Percentiles rank a stretch among this genome's conserved stretches.
Evolutionary conservation across 2,888 invertebrate genomes (phyloP).

Genomic region (Hypena proboscidalis): DNA sequence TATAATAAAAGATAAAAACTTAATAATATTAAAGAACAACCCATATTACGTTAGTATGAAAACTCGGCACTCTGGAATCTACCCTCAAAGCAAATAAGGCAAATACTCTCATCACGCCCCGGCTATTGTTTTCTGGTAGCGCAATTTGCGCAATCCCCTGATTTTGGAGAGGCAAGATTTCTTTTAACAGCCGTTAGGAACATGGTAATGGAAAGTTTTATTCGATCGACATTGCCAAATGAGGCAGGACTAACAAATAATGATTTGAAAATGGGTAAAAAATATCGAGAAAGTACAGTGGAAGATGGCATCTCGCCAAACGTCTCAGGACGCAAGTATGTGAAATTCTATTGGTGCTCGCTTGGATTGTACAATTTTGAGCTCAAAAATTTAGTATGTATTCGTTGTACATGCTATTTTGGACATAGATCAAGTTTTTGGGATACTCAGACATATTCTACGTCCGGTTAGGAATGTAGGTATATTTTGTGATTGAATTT

Average conservation of each 20-base stretch:
- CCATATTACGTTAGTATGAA: no score
- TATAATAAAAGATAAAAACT: no score
- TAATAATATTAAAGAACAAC: no score
- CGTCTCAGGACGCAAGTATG: conserved; percentile 2
- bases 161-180: conserved; percentile 4
- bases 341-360: conserved; percentile 9
- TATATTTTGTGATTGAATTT: conserved; percentile 1
- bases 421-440: background rate
- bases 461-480: background rate
- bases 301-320: conserved; percentile 18
- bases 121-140: conserved; percentile 13
- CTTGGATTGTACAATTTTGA: conserved; percentile 3
- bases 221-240: conserved; percentile 6
- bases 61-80: no score
- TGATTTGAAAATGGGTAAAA: conserved; percentile 6
- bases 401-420: background rate
- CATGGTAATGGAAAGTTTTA: conserved; percentile 8
- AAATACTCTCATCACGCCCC: conserved; percentile 6
- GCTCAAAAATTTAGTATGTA: conserved; percentile 7
- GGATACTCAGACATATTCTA: background rate
- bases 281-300: background rate
- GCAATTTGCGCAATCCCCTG: background rate
- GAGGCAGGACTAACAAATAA: conserved; percentile 6
- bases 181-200: conserved; percentile 6
- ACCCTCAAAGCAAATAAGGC: conserved; percentile 6